A percentile compares a stretch with the other conserved stretches of the same genome.
Conservation (phyloP, 2,888 invertebrate species). For the Electrophaes corylata region DNA sequence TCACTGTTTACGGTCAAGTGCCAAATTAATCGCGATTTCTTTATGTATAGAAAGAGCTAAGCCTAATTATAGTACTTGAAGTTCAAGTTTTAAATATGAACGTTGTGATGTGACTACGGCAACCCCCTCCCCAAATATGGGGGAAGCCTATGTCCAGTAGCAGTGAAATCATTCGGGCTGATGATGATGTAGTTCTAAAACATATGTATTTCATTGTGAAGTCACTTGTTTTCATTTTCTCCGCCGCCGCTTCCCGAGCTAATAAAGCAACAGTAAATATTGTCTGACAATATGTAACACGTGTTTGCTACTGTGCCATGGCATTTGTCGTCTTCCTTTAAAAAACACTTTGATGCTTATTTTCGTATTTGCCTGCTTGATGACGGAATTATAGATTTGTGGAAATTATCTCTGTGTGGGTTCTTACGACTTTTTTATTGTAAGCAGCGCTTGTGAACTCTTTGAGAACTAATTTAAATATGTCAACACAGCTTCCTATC, state of each 20-base stretch:
- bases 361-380: conserved; percentile 77
- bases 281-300: conserved; percentile 82
- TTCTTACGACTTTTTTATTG: conserved; percentile 70
- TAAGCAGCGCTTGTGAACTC: conserved; percentile 63
- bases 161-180: no score
- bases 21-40: neutral
- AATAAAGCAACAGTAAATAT: conserved; percentile 80
- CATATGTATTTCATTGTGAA: conserved; percentile 50
- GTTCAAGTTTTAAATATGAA: no score
- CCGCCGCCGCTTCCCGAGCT: conserved; percentile 64
- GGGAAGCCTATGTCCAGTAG: no score
- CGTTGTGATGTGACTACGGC: no score
- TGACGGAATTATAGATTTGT: conserved; percentile 81
- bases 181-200: neutral
- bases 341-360: conserved; percentile 82
- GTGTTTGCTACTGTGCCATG: conserved; percentile 76
- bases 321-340: conserved; percentile 79
- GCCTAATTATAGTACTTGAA: no score
- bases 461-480: conserved; percentile 77
- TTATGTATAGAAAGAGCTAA: no score
- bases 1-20: neutral
- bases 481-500: conserved; percentile 79
- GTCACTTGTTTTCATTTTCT: conserved; percentile 69
- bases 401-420: conserved; percentile 74
- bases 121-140: no score